Base-by-base conservation (phyloP, 2,797 vertebrate genomes). In the Halcyon leucocephala region DNA sequence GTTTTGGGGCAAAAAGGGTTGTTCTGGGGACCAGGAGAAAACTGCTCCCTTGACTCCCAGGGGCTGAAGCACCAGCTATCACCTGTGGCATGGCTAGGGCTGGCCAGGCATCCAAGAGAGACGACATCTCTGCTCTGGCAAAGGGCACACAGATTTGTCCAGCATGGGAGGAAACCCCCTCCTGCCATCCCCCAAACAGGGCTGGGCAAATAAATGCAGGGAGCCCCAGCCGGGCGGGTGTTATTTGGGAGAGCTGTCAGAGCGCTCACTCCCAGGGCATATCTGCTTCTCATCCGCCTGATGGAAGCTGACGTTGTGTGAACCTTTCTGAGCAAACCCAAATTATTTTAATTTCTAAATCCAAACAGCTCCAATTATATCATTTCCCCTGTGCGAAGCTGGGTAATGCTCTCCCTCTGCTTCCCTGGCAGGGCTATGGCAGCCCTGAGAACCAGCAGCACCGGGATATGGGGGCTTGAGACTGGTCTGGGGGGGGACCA, bases 321-420 rank as follows among this genome's bases (percentile, higher is more conserved):
- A 97, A 97, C 95, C 86, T 94, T 96, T 73, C 96, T 2, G 12
- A 97, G 92, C 95, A 97, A 96, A 94, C 96, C 96, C 92, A 96
- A 96, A 96, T 97, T 97, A 97, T 96, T 97, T 90, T 95, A 97
- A 97, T 97, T 97, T 97, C 92, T 95, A 97, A 97, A 97, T 97
- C 97, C 96, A 97, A 97, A 97, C 96, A 96, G 92, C 90, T 93
- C 89, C 95, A 96, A 97, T 97, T 97, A 96, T 96, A 96, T 95
- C 55, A 96, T 97, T 97, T 97, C 96, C 92, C 96, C 74, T 65
- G 93, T 60, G 90, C 19, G 1, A 84, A 71, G 94, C 87, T 48
- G 77, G 93, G 94, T 88, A 96, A 95, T 92, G 67, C 92, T 95
- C 94, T 89, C 84, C 86, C 94, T 90, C 74, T 64, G 49, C 88